Evolutionary conservation across 1,140 invertebrate genomes (phyloP), one percentile per base, ranked within the genome.

Genomic region (Dendroctonus ponderosae): DNA sequence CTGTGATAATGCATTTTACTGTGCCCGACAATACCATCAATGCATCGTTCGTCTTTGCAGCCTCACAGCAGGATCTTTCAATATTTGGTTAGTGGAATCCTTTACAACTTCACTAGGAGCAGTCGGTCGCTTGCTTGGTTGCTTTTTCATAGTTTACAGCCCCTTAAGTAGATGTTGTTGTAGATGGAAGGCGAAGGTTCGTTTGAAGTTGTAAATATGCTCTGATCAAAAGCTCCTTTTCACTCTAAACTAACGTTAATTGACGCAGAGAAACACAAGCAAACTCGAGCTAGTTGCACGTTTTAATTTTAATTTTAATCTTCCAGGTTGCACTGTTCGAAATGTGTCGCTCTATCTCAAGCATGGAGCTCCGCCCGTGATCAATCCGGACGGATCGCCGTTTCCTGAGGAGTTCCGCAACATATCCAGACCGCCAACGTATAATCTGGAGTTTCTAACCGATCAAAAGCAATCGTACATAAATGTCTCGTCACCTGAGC

Each of bases 341-440:
- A 80, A 86, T 63, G 84, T 89, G 3, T 81, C 85, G 0, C 71
- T 90, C 7, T 84, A 87, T 68, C 72, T 90, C 15, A 90, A 90
- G 74, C 85, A 88, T 72, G 89, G 89, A 26, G 89, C 90, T 52
- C 86, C 89, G 70, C 91, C 92, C 37, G 84, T 91, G 0, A 86
- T 94, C 14, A 88, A 85, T 75, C 87, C 90, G 0, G 89, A 91
- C 72, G 88, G 88, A 61, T 86, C 89, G 11, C 85, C 84, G 5
- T 88, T 90, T 68, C 86, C 85, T 0, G 82, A 85, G 60, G 81
- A 85, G 49, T 85, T 91, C 68, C 79, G 87, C 49, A 80, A 83
- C 63, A 75, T 82, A 8, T 78, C 82, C 41, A 78, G 72, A 69
- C 74, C 69, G 53, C 72, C 71, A 63, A 73, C 74, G 66, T 78